Base-by-base conservation (phyloP, 2,888 invertebrate genomes). In the Athalia rosae region DNA sequence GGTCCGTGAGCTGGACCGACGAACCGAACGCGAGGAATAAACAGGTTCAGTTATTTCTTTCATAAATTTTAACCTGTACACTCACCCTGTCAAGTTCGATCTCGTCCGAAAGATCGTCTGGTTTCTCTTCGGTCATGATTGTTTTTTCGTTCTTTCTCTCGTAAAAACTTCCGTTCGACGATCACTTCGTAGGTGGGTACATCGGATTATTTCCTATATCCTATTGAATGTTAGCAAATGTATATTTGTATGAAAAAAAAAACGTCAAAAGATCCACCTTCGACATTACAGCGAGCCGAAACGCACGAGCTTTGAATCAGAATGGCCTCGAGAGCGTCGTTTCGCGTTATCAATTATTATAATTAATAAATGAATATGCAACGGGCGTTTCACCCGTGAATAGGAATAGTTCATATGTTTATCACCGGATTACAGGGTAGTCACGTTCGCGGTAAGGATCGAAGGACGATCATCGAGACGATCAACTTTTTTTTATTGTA, bases 11-110 rank as follows among this genome's bases (percentile, higher is more conserved):
- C 53, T 3, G 50, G 53, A 67, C 53, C 41, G 67, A 8, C 53
- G 53, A 67, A 67, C 67, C 67, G 28, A 53, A 7, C 53, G n/a
- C 67, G 1, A 53, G 11, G 41, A 47, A 15, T 5, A 28, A 67
- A 67, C 66, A 15, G 50, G 48, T 28, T 67, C 66, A 67, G 28
- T 71, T 71, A 71, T 58, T 71, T 58, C 43, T 13, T 4, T 45
- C 7, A 56, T 13, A 69, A 45, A 58, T 13, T 45, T 71, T 58
- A 56, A 71, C 56, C 71, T 58, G 45, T 3, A 45, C 1, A 58
- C 71, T 71, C 71, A 71, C 71, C 71, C 71, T 58, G 13, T 56
- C 56, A 58, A 71, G 11, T 58, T 58, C 71, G 43, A 11, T 53
- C 53, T 71, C 56, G 43, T 9, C 71, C 7, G n/a, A 58, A 41